These are phyloP conservation scores for Capreolus pygargus DNA, from an alignment of 2,113 vertebrate genomes.

Conservation along the genomic window DNA sequence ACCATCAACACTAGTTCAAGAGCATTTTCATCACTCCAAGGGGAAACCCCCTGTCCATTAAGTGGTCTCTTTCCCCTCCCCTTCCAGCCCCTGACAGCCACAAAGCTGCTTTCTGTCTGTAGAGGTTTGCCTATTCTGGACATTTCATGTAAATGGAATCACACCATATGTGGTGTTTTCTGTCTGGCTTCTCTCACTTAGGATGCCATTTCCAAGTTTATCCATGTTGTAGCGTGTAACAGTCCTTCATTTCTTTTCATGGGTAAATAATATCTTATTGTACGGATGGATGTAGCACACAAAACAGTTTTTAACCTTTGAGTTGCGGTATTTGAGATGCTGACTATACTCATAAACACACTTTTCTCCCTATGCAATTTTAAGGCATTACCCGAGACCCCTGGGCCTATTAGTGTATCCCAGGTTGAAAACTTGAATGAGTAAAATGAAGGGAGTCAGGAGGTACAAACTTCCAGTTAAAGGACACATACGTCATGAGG, in stretches of 20 bases:
- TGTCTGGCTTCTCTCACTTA: neutral
- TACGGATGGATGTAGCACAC: neutral
- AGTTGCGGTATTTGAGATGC: neutral
- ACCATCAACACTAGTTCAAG: neutral
- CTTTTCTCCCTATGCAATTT: neutral
- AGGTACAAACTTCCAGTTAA: neutral
- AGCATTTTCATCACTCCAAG: neutral
- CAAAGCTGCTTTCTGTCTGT: neutral
- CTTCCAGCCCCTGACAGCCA: neutral
- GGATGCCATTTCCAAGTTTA: neutral
- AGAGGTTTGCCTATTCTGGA: neutral
- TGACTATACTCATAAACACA: neutral
- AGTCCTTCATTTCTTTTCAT: neutral
- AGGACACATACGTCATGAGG: neutral
- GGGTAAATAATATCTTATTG: neutral
- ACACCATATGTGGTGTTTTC: neutral
- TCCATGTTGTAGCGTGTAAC: neutral
- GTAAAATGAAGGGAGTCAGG: neutral
- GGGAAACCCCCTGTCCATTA: neutral
- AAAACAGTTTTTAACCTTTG: neutral
- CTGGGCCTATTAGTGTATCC: neutral
- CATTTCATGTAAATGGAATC: neutral
- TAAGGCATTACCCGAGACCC: neutral
- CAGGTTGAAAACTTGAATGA: neutral
- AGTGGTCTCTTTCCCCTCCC: neutral